A percentile compares a stretch with the other conserved stretches of the same genome.
These are phyloP conservation scores for Lasioglossum figueresi DNA, from an alignment of 2,888 invertebrate species.

Conservation along the genomic window DNA sequence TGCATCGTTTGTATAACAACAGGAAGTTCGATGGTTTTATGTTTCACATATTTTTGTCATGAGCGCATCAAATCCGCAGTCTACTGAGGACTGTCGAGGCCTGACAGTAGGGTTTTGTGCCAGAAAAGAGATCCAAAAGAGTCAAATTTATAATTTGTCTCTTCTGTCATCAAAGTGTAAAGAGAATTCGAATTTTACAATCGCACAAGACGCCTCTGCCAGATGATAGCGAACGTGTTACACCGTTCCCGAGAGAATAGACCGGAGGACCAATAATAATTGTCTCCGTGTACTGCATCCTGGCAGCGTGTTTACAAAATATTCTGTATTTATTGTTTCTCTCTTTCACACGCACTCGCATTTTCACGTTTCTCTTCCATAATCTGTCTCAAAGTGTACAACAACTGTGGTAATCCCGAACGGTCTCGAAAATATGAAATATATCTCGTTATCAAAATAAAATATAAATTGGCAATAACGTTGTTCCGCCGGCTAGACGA, in stretches of 20 bases:
- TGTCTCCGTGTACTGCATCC: neutral
- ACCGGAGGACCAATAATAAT: neutral
- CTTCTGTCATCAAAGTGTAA: neutral
- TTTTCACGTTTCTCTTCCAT: neutral
- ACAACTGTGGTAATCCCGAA: conserved; percentile 56
- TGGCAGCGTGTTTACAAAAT: conserved; percentile 45
- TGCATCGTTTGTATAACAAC: neutral
- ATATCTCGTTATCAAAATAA: conserved; percentile 79
- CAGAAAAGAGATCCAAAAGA: neutral
- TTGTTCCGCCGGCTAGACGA: conserved; percentile 65
- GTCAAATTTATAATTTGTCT: neutral
- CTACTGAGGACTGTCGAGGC: neutral
- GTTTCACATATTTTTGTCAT: neutral
- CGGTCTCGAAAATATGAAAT: conserved; percentile 76
- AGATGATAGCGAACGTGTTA: neutral
- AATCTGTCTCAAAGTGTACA: conserved; percentile 35
- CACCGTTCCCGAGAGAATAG: conserved; percentile 1
- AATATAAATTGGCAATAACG: conserved; percentile 81
- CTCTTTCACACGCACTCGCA: neutral
- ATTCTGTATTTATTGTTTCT: conserved; percentile 21
- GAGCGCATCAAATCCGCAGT: neutral
- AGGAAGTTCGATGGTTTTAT: neutral
- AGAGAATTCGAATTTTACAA: neutral
- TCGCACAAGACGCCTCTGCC: neutral
- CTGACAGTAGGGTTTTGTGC: neutral